Conservation (phyloP, 2,113 vertebrate species). For the Misgurnus anguillicaudatus region DNA sequence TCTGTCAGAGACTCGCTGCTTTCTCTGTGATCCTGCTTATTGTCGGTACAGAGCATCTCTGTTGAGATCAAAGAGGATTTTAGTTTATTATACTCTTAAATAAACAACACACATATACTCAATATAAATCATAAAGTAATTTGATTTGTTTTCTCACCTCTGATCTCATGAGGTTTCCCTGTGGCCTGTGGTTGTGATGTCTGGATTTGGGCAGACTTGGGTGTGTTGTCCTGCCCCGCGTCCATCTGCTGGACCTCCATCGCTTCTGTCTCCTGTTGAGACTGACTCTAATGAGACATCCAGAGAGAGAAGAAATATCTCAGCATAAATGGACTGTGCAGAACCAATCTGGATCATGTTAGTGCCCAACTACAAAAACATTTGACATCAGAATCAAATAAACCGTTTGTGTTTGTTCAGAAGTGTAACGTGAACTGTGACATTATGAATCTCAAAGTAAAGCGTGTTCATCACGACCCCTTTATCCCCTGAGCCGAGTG, state of each 20-base stretch:
- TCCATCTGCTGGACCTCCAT: conserved; percentile 60
- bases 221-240: not conserved
- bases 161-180: conserved; percentile 27
- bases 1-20: conserved; percentile 57
- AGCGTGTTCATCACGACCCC: no score
- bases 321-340: not conserved
- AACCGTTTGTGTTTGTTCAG: no score
- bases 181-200: conserved; percentile 26
- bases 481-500: not conserved
- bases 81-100: no score
- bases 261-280: conserved; percentile 53
- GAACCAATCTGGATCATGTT: not conserved
- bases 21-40: conserved; percentile 43
- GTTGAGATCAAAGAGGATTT: conserved; percentile 7
- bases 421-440: no score
- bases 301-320: not conserved
- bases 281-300: conserved; percentile 44
- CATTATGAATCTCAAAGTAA: no score
- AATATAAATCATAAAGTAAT: not conserved
- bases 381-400: no score
- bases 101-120: no score
- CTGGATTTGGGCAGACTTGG: conserved; percentile 40
- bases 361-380: no score
- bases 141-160: conserved; percentile 38
- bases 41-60: conserved; percentile 43